Evolutionary conservation across 2,797 vertebrate species (phyloP), one percentile per base, ranked within the genome.

Genomic region (Semotilus atromaculatus): DNA sequence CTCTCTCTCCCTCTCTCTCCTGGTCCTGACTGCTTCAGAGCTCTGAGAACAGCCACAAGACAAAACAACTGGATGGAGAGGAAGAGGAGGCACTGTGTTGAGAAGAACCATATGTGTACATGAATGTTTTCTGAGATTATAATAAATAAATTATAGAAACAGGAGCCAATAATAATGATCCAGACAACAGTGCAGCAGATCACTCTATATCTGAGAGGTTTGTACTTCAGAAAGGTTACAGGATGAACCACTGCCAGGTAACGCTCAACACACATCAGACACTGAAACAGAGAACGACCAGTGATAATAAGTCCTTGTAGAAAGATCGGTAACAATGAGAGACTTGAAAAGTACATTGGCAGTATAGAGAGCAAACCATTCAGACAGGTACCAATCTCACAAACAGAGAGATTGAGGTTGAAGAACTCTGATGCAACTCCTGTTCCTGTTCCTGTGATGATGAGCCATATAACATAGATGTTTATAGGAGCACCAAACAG

Each of bases 191-290:
- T n/a, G n/a, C n/a, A n/a, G n/a, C n/a, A n/a, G n/a, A n/a, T n/a
- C n/a, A n/a, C n/a, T n/a, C n/a, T n/a, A n/a, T n/a, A n/a, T n/a
- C n/a, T n/a, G n/a, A n/a, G n/a, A n/a, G n/a, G n/a, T n/a, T n/a
- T n/a, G n/a, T n/a, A n/a, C n/a, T n/a, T n/a, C n/a, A n/a, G n/a
- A n/a, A n/a, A n/a, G n/a, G n/a, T n/a, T n/a, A n/a, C n/a, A n/a
- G n/a, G n/a, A n/a, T n/a, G n/a, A n/a, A n/a, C 40, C n/a, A 66
- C 77, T 31, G 77, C 77, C 58, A 67, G 43, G 26, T 80, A 80
- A 48, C 43, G 29, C 77, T 80, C 77, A 45, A 67, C 60, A 80
- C 62, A 67, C 0, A 67, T 67, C 77, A 80, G 29, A 80, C 76
- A 43, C 38, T 78, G 58, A 45, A 78, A 78, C n/a, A 78, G 9